These are phyloP conservation scores for Puntigrus tetrazona DNA, from an alignment of 2,113 vertebrate species.

Conservation along the genomic window DNA sequence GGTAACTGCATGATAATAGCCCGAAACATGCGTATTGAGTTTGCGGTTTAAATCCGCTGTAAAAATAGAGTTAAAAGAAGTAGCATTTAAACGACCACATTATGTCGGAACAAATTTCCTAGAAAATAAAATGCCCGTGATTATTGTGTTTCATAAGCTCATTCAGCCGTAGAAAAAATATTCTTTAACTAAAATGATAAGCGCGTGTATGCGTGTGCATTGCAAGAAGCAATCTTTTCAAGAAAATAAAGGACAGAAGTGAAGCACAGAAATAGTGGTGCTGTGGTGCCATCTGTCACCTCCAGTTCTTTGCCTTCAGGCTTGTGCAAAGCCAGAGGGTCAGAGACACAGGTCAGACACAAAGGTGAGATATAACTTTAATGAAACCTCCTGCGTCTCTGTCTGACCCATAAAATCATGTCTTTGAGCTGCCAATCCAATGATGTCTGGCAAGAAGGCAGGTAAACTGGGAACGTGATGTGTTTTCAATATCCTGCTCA, in stretches of 20 bases:
- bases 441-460: slow-evolving; percentile 9
- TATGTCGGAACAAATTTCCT: slow-evolving; percentile 22
- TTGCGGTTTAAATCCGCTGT: neutral
- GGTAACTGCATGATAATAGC: neutral
- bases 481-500: neutral
- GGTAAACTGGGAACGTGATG: neutral
- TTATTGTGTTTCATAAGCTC: slow-evolving; percentile 22
- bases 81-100: slow-evolving; percentile 7
- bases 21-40: neutral
- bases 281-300: slow-evolving; percentile 1
- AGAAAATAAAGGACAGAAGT: neutral
- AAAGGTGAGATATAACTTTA: slow-evolving; percentile 29
- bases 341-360: slow-evolving; percentile 14
- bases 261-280: neutral
- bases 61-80: slow-evolving; percentile 10
- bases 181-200: neutral
- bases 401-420: slow-evolving; percentile 34
- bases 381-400: slow-evolving; percentile 33
- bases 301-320: slow-evolving; percentile 29
- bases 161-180: neutral
- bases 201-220: neutral
- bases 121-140: slow-evolving; percentile 23
- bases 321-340: slow-evolving; percentile 7
- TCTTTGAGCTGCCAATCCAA: slow-evolving; percentile 38
- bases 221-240: slow-evolving; percentile 19